Evolutionary conservation across 2,888 invertebrate genomes (phyloP), one percentile per base, ranked within the genome.

Genomic region (Malthinus seriepunctatus): DNA sequence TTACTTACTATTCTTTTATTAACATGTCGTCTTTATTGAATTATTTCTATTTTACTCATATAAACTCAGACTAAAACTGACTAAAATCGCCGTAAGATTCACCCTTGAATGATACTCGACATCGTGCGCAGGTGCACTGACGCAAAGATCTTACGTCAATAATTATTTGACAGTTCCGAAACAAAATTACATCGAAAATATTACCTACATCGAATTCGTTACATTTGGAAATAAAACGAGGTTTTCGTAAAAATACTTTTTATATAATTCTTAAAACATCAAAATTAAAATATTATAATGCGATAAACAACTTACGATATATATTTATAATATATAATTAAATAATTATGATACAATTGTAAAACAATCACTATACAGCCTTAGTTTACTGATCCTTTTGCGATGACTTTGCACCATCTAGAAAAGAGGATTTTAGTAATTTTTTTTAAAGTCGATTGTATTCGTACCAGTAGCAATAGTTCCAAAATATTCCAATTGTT

Each of bases 1-100:
- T 51, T 82, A 87, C 87, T 86, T 78, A 87, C 87, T 82, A 87
- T 84, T 87, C 87, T 82, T 87, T 87, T 80, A 87, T 87, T 80
- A 86, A 82, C 87, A 87, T 87, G 76, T 78, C 84, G 81, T 76
- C 70, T 76, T 76, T 77, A 53, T 57, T 64, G 63, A 59, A 60
- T 55, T 8, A 42, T 62, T 63, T 60, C 62, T 68, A 65, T 63
- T 67, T 67, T 71, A 69, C 70, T 73, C 75, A 75, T 76, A 75
- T 68, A 71, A 69, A 68, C 60, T 63, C 65, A 60, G 62, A 15
- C 15, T 15, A 14, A 11, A 42, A 42, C 10, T 42, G 60, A 61
- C 60, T 58, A 54, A 59, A 52, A 79, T 80, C 81, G 81, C 81
- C 80, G 56, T 81, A 81, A 82, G 79, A 80, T 79, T 23, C 23